Evolutionary conservation across 2,888 invertebrate species (phyloP), one percentile per base, ranked within the genome.

Genomic region (Hipparchia sbordonii): DNA sequence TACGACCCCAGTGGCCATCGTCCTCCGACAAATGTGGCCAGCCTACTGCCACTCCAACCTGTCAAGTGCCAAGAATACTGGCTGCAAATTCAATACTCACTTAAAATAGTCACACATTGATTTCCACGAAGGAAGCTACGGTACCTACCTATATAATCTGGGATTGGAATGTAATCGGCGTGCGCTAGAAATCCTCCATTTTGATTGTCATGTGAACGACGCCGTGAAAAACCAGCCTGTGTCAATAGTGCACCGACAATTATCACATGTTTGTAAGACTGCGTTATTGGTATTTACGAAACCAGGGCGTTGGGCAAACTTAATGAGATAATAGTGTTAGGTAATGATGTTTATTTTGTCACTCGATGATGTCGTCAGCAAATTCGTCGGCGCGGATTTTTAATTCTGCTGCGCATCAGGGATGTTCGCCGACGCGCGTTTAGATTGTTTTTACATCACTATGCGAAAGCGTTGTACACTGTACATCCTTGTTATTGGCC

Each of bases 131-230:
- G 12, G 12, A 46, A 46, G 60, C 59, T 10, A 10, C 4, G 4
- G 52, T 54, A 45, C 23, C 6, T 45, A 65, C 65, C 2, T n/a
- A 23, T 33, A 65, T 65, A 33, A 65, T 65, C 65, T 33, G 6
- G 45, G 70, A 60, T 68, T 52, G 59, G 45, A 45, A 52, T 66
- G 60, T 63, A 65, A 71, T 65, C 23, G 46, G 9, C 54, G 46
- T 65, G 63, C 46, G 45, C 60, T 66, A 67, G 68, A 71, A 68
- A 48, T 13, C 61, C 23, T 67, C 48, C 45, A 48, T 74, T 74
- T 76, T 74, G 72, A 74, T 70, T 63, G 72, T 65, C 74, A 76
- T 74, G 76, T 63, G 76, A 76, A 76, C 65, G 60, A 72, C 61
- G 65, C 13, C 51, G 60, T 60, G 54, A 74, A 76, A 73, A 76